Base-by-base conservation (phyloP, 2,797 vertebrate species). In the Melanotaenia trifasciata region DNA sequence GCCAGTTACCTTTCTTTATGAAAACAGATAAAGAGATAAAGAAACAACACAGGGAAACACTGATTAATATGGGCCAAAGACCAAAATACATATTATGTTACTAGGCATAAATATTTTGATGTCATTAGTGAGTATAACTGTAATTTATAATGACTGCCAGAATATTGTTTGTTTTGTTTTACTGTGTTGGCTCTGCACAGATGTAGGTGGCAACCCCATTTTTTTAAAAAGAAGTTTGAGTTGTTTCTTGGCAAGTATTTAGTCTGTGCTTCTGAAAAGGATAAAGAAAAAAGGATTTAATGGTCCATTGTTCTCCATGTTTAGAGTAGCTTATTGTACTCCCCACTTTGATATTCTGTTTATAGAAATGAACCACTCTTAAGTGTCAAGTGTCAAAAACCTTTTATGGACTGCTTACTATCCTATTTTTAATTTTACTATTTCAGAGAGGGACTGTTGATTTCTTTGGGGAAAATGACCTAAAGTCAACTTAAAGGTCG, bases 31-130 rank as follows among this genome's bases (percentile, higher is more conserved):
- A 80, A 68, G 10, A 58, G 47, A 1, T 47, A 1, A 8, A 26
- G 11, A 66, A 67, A 72, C n/a, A 40, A 65, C 59, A 62, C 20
- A 51, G 26, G 43, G 4, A 73, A 13, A 62, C 13, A 18, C 54
- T 35, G 9, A 22, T 63, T 5, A 30, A 1, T 33, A 9, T 7
- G 28, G 64, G 3, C 30, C 0, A 35, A 10, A 4, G 10, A 22
- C 24, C 12, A 24, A 54, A 76, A 63, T 45, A 47, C 69, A 53
- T 3, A 51, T 36, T 13, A 40, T 40, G 12, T 24, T 11, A 24
- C 22, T 54, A 2, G 12, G 28, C 8, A 58, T 10, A 40, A 28
- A 47, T 0, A 0, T 67, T 80, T 60, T 72, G n/a, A 54, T 13
- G 36, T 36, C 10, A 33, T 18, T 24, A 33, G 20, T 18, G 13